phyloP scores from a whole-genome alignment of 2,888 invertebrate species.

The Congeria kusceri region DNA sequence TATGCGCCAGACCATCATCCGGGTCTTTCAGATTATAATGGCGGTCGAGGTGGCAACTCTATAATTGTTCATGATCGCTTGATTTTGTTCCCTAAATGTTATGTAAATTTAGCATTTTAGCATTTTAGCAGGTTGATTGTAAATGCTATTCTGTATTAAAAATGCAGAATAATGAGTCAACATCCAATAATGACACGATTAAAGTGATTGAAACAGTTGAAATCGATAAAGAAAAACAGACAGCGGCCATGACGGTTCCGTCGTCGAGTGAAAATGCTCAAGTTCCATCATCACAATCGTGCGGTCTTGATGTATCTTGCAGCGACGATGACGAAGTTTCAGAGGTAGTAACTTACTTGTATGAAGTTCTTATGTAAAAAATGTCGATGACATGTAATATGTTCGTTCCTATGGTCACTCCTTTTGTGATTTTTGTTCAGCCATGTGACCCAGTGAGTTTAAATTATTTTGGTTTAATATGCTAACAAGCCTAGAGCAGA shows the following conservation, averaged over 20 bases:
- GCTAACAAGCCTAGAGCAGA: too few species aligned
- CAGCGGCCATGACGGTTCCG: conserved; percentile 69
- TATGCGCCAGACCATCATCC: conserved; percentile 75
- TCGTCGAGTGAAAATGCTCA: conserved; percentile 65
- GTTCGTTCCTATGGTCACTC: conserved; percentile 47
- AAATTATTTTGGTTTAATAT: too few species aligned
- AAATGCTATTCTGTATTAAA: conserved; percentile 74
- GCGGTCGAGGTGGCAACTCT: conserved; percentile 84
- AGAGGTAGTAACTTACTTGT: conserved; percentile 90
- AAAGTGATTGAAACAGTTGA: conserved; percentile 79
- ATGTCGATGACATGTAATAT: conserved; percentile 9
- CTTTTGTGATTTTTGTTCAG: conserved; percentile 28
- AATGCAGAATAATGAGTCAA: conserved; percentile 93
- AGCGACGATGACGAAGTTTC: conserved; percentile 98
- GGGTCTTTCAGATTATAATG: conserved; percentile 83
- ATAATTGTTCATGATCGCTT: conserved; percentile 73
- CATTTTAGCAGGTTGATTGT: conserved; percentile 43
- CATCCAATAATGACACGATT: conserved; percentile 71
- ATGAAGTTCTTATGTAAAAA: background rate
- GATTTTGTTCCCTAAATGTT: conserved; percentile 63
- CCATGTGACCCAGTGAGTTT: conserved; percentile 39
- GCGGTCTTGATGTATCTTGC: conserved; percentile 97
- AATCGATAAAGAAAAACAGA: conserved; percentile 79
- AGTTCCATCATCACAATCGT: conserved; percentile 83
- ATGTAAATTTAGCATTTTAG: background rate